Base-by-base conservation (phyloP, 2,113 vertebrate species). In the Bos javanicus region DNA sequence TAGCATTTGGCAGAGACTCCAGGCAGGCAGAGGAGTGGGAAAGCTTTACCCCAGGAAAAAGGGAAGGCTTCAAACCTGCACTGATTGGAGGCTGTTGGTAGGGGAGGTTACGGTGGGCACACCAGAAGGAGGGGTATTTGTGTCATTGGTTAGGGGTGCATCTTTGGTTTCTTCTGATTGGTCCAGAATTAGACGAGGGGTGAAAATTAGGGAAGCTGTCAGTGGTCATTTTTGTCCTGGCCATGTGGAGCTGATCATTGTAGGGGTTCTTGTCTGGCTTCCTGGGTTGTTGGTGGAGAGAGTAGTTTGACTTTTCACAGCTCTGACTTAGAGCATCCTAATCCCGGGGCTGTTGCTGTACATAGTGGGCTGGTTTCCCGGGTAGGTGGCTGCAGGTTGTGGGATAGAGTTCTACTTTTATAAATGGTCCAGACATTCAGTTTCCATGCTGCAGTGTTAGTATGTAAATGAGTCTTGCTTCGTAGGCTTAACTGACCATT, bases 391-490 rank as follows among this genome's bases (percentile, higher is more conserved):
- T 76, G 3, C 54, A 50, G 48, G 5, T 71, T 54, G 12, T 50
- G 36, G 54, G 25, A 62, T 14, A 87, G 67, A 67, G n/a, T 54
- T 90, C 56, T 46, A 4, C 50, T 46, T 92, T 33, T 64, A 33
- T 54, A 21, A 25, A 6, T 3, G 1, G 28, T 17, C 80, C 4
- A 8, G 7, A 80, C 54, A 46, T 59, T 87, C 50, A 52, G 17
- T 11, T 12, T 91, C 2, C 14, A 2, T n/a, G 26, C 13, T 30
- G 91, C 48, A 54, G 19, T 71, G 74, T 59, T 90, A 88, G 7
- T 71, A 62, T 90, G 50, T 36, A 78, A 97, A 87, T 67, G 13
- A 43, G 60, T 92, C 83, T 96, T 60, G 33, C 30, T 92, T 85
- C 76, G 10, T 7, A 39, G 43, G 5, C 16, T 30, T 86, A 39